These are phyloP conservation scores for Mimas tiliae DNA, from an alignment of 2,888 invertebrate genomes.

Conservation along the genomic window DNA sequence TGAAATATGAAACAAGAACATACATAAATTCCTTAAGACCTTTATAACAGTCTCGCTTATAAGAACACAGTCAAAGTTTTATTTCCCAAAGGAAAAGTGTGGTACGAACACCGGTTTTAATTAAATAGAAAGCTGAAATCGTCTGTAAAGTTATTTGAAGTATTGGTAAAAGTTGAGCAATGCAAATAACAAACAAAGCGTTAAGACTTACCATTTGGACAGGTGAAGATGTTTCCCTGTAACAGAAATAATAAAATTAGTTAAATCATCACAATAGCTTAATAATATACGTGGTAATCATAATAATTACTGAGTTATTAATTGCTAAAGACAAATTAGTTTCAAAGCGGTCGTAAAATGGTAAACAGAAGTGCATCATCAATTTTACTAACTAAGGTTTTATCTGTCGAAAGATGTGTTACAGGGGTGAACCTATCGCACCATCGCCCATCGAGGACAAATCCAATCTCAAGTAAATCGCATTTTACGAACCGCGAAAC, in stretches of 20 bases:
- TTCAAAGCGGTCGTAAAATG: background rate
- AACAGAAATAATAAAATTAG: conserved; percentile 47
- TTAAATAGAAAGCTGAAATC: conserved; percentile 38
- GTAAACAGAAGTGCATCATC: background rate
- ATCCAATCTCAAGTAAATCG: background rate
- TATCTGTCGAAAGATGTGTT: background rate
- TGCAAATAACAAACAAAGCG: conserved; percentile 32
- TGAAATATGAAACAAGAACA: conserved; percentile 12
- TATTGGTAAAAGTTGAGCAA: conserved; percentile 42
- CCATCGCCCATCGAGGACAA: background rate
- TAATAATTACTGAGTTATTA: no score
- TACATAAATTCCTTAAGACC: conserved; percentile 37
- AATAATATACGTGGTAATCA: background rate
- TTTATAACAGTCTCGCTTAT: conserved; percentile 34
- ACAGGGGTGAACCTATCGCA: background rate
- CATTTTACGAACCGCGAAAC: background rate
- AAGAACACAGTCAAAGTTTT: conserved; percentile 38
- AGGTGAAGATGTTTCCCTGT: conserved; percentile 88
- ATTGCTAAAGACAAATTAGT: background rate
- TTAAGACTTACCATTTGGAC: conserved; percentile 88
- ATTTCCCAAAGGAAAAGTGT: conserved; percentile 43
- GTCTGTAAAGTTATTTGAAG: conserved; percentile 39
- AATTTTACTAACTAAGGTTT: background rate
- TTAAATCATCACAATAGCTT: conserved; percentile 5
- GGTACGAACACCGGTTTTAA: conserved; percentile 40